phyloP scores from a whole-genome alignment of 1,140 invertebrate genomes.

The Drosophila asahinai region DNA sequence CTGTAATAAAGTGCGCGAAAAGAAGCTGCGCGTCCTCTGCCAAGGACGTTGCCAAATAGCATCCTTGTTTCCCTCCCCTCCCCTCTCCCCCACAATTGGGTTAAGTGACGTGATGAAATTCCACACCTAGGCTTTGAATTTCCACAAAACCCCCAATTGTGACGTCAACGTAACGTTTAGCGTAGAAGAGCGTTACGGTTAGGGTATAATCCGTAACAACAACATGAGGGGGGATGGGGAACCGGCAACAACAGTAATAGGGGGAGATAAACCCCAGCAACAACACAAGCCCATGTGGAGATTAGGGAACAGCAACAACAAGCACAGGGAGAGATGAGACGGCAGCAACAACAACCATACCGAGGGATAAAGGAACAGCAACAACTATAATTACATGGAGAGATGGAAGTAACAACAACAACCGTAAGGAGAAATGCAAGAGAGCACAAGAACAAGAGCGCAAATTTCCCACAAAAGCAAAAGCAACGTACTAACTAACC shows the following conservation, averaged over 20 bases:
- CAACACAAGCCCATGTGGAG: neutral
- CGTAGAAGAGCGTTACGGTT: conserved; percentile 42
- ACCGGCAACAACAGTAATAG: conserved; percentile 8
- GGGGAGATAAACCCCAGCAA: neutral
- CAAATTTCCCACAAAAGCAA: conserved; percentile 57
- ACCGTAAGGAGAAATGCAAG: conserved; percentile 16
- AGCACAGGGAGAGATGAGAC: neutral
- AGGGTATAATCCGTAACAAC: conserved; percentile 37
- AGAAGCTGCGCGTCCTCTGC: conserved; percentile 61
- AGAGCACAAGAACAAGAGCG: conserved; percentile 39
- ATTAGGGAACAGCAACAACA: conserved; percentile 1
- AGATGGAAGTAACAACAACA: conserved; percentile 19
- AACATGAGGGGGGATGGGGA: conserved; percentile 19
- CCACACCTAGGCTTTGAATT: conserved; percentile 16
- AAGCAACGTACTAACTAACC: conserved; percentile 25
- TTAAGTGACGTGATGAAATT: conserved; percentile 49
- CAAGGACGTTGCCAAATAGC: conserved; percentile 63
- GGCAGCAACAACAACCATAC: neutral
- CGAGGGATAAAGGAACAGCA: neutral
- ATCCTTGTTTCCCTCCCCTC: conserved; percentile 33
- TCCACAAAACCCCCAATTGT: conserved; percentile 21
- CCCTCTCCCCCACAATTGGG: neutral
- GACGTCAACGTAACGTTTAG: conserved; percentile 56
- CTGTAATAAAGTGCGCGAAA: conserved; percentile 47
- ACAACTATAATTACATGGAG: conserved; percentile 2